Percentiles rank a stretch among this genome's conserved stretches.
These are phyloP conservation scores for Papilio protenor DNA, from an alignment of 2,888 invertebrate species.

Conservation along the genomic window DNA sequence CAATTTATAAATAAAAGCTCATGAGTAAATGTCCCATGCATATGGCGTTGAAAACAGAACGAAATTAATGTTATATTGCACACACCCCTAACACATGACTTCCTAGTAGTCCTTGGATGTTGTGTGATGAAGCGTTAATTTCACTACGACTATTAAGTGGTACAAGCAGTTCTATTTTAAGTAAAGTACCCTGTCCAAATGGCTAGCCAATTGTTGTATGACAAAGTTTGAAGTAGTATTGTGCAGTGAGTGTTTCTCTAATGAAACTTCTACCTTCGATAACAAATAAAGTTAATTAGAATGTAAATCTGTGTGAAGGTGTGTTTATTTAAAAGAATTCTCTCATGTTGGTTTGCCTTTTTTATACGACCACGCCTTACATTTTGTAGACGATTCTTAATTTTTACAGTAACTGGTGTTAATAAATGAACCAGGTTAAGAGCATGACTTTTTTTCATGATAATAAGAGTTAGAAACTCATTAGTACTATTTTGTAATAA, in stretches of 20 bases:
- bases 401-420: too few species aligned
- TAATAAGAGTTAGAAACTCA: background rate
- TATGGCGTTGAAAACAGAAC: too few species aligned
- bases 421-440: background rate
- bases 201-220: background rate
- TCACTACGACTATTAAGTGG: too few species aligned
- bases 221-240: background rate
- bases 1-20: background rate
- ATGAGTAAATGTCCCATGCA: background rate
- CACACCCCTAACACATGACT: too few species aligned
- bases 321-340: too few species aligned
- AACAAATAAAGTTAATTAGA: too few species aligned
- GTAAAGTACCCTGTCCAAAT: background rate
- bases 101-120: background rate
- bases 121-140: background rate
- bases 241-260: too few species aligned
- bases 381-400: background rate
- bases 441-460: background rate
- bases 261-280: too few species aligned
- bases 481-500: background rate
- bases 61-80: too few species aligned
- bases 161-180: background rate
- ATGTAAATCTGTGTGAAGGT: too few species aligned
- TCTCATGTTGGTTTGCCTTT: background rate
- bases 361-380: background rate